phyloP scores from a whole-genome alignment of 2,113 vertebrate species.

The Promerops cafer region DNA sequence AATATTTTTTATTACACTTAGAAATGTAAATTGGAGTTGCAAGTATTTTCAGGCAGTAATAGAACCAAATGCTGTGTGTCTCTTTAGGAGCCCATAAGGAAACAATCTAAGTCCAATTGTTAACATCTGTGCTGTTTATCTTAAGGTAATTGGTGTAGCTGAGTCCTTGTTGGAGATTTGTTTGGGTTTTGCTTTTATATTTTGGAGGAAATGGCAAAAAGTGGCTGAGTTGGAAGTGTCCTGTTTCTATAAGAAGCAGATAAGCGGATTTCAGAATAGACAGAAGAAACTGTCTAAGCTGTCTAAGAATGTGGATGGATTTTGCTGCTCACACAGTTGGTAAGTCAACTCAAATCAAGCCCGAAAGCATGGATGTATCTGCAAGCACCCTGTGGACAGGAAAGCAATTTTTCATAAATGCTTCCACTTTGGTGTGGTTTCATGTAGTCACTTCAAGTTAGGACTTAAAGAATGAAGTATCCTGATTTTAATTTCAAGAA shows the following conservation, averaged over 20 bases:
- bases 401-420: not conserved
- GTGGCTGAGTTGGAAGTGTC: not conserved
- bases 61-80: not conserved
- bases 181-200: fast-evolving
- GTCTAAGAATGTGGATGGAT: not conserved
- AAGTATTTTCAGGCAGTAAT: not conserved
- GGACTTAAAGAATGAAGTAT: not conserved
- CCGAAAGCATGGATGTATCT: not conserved
- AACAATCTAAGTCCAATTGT: not conserved
- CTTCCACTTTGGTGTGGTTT: not conserved
- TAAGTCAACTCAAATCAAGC: not conserved
- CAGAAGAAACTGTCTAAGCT: not conserved
- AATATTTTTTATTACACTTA: not conserved
- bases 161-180: not conserved
- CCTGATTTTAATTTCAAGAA: not conserved
- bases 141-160: not conserved
- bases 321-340: not conserved
- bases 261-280: not conserved
- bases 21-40: not conserved
- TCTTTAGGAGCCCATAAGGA: not conserved
- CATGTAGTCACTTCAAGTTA: not conserved
- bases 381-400: not conserved
- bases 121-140: not conserved
- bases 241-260: not conserved
- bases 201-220: not conserved